Base-by-base conservation (phyloP, 2,888 invertebrate genomes). In the Frankliniella intonsa region DNA sequence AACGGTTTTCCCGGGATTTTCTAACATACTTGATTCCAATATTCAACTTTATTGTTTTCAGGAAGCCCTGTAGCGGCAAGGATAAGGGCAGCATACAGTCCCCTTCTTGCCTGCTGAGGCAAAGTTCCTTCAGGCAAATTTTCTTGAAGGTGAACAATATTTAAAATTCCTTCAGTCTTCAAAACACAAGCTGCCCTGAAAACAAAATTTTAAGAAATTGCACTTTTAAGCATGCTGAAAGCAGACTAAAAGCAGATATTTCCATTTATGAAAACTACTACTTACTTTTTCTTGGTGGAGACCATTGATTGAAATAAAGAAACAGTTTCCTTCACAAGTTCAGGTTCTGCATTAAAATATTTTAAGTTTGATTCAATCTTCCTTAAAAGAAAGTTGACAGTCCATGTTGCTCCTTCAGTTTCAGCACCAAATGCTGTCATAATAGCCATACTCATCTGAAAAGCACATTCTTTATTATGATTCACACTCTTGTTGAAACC, bases 31-130 rank as follows among this genome's bases (percentile, higher is more conserved):
- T 86, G 86, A 80, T 85, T 83, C 86, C 86, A 87, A 84, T 87
- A 87, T 51, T 86, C 85, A 80, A 86, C 85, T 80, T 87, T 84
- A 80, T 86, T 85, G 50, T 84, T 81, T 0, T 81, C 81, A 49
- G 85, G 85, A 65, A 89, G 87, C 0, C 90, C 89, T 7, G 88
- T 87, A n/a, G 91, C 93, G 0, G 93, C 92, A 83, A 93, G 88
- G 17, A 94, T 92, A 83, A 96, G 91, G 0, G 93, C 93, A 85
- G 92, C 91, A 87, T 94, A 93, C 49, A 96, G 88, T 81, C 93
- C 93, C 82, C 92, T 90, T 84, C 92, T 91, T 3, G 92, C 90
- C 51, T 89, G 87, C 27, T 91, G 90, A 0, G 92, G 91, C 80
- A 93, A 88, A 81, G 88, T 86, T 38, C 90, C 90, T 3, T 90